These are phyloP conservation scores for Drosophila chauvacae DNA, from an alignment of 1,140 invertebrate genomes.

Conservation along the genomic window DNA sequence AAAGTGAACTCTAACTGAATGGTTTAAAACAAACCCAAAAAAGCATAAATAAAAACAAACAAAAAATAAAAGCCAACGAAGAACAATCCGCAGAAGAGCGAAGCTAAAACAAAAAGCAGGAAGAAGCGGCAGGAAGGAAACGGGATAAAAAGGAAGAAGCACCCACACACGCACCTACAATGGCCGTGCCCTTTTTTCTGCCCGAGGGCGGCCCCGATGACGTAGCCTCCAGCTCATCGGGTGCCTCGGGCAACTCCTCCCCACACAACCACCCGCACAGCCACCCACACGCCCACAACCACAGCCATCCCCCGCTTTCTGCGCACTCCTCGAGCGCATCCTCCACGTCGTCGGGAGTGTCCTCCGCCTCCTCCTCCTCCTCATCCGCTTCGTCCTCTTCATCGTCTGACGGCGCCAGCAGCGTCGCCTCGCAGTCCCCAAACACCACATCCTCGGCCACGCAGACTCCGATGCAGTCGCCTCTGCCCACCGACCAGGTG, in stretches of 20 bases:
- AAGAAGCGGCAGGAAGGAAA: conserved; percentile 34
- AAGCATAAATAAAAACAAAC: conserved; percentile 9
- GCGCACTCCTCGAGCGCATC: conserved; percentile 55
- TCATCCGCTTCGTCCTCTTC: conserved; percentile 54
- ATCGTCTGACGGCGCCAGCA: conserved; percentile 75
- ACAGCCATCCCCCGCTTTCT: conserved; percentile 29
- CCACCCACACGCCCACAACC: conserved; percentile 17
- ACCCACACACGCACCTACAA: conserved; percentile 45
- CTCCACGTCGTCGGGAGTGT: conserved; percentile 56
- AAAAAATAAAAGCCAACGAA: conserved; percentile 33
- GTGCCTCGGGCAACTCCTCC: conserved; percentile 59
- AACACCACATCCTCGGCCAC: conserved; percentile 83
- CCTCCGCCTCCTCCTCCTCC: conserved; percentile 55
- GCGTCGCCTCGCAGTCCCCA: conserved; percentile 73
- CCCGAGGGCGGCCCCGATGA: conserved; percentile 80
- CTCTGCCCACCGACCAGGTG: conserved; percentile 72
- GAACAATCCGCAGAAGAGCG: conserved; percentile 39
- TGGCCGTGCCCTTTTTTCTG: conserved; percentile 84
- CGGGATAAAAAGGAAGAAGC: conserved; percentile 37
- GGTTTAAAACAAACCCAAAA: conserved; percentile 28
- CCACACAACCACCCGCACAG: conserved; percentile 32
- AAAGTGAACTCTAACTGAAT: conserved; percentile 60
- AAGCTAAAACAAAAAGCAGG: conserved; percentile 39
- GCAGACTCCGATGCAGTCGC: conserved; percentile 84
- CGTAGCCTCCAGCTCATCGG: conserved; percentile 69